Evolutionary conservation across 2,888 invertebrate genomes (phyloP).

Genomic region (Acanthopleura granulata): DNA sequence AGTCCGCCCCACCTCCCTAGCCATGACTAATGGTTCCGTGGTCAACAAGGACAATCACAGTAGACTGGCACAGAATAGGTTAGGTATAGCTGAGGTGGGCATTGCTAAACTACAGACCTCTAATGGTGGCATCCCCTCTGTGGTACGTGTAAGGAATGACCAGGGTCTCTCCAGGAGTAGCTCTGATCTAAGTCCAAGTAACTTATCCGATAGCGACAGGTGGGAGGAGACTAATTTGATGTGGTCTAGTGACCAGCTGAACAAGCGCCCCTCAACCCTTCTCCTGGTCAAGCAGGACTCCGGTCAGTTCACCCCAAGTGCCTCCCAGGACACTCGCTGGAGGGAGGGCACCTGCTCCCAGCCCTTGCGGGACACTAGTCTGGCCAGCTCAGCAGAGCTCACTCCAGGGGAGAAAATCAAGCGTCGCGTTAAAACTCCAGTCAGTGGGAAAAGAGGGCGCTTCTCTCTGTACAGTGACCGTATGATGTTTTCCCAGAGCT

Average conservation of each 20-base stretch:
- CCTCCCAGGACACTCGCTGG: background rate
- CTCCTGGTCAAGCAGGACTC: background rate
- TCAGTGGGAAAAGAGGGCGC: constrained; percentile 68
- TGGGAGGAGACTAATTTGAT: constrained; percentile 2
- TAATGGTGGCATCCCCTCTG: constrained; percentile 30
- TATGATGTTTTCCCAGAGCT: constrained; percentile 77
- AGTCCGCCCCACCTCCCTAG: constrained; percentile 40
- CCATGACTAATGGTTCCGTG: constrained; percentile 29
- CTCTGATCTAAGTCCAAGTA: constrained; percentile 44
- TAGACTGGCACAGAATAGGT: constrained; percentile 31
- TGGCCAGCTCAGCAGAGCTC: background rate
- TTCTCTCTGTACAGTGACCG: constrained; percentile 90
- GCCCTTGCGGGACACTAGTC: background rate
- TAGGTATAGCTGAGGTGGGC: constrained; percentile 45
- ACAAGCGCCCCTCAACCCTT: background rate
- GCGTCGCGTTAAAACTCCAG: constrained; percentile 54
- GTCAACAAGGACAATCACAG: constrained; percentile 29
- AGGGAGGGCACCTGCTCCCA: background rate
- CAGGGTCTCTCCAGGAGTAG: constrained; percentile 50
- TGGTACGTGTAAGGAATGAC: constrained; percentile 35
- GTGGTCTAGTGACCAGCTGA: background rate
- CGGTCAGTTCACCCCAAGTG: background rate
- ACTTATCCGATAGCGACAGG: background rate
- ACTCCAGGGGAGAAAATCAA: constrained; percentile 48
- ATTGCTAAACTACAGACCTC: constrained; percentile 38